phyloP scores from a whole-genome alignment of 2,888 invertebrate species.

The Hypsopygia costalis region DNA sequence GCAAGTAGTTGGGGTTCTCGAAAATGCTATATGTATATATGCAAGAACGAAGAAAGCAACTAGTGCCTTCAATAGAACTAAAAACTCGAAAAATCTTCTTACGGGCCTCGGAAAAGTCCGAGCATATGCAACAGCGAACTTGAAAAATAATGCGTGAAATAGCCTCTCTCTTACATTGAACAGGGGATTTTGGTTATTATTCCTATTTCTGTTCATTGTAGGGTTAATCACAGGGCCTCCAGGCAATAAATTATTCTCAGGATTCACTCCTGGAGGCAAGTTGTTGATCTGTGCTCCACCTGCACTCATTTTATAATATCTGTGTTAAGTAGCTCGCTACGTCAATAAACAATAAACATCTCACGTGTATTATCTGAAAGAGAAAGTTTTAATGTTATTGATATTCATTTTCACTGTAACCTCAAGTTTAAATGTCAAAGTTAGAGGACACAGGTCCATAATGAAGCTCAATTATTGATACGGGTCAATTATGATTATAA shows the following conservation, averaged over 20 bases:
- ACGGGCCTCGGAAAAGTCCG: constrained; percentile 92
- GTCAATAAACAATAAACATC: constrained; percentile 11
- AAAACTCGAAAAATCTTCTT: constrained; percentile 90
- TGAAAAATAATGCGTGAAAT: constrained; percentile 96
- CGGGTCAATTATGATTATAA: constrained; percentile 8
- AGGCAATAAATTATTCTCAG: constrained; percentile 75
- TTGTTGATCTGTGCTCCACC: constrained; percentile 64
- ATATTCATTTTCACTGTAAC: constrained; percentile 26
- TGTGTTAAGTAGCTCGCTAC: constrained; percentile 3
- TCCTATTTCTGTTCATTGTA: constrained; percentile 74
- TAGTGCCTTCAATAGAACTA: constrained; percentile 87
- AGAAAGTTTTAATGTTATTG: constrained; percentile 32
- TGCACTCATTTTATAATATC: constrained; percentile 46
- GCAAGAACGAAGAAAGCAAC: constrained; percentile 93
- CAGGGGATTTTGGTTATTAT: constrained; percentile 86
- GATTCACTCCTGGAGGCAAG: constrained; percentile 70
- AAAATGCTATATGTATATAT: constrained; percentile 97
- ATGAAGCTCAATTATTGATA: constrained; percentile 9
- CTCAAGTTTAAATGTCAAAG: constrained; percentile 40
- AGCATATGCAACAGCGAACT: constrained; percentile 95
- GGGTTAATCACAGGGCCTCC: constrained; percentile 78
- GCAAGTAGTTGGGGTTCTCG: constrained; percentile 95
- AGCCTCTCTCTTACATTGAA: constrained; percentile 94
- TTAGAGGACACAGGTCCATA: constrained; percentile 41
- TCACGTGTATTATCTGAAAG: constrained; percentile 44